Evolutionary conservation across 2,113 vertebrate species (phyloP), one percentile per base, ranked within the genome.

Genomic region (Delphinus delphis): DNA sequence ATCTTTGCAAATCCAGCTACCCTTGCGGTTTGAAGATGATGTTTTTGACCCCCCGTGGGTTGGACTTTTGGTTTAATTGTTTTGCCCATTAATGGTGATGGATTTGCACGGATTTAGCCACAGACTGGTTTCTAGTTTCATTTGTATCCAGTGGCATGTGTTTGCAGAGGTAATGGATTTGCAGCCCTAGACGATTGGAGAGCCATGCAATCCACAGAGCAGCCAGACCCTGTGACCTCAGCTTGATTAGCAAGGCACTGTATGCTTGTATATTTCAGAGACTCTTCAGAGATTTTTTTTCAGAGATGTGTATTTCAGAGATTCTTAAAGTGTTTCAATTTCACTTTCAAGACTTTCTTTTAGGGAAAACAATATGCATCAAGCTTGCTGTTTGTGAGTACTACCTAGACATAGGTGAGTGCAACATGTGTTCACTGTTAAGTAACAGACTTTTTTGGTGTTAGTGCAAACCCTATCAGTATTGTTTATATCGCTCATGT

Each of bases 111-210:
- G 87, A 77, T 80, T 95, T 93, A 96, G 70, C 74, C 60, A 77
- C 95, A 95, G n/a, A 67, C 60, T 92, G 83, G 80, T 95, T 96
- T 97, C 71, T 31, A 25, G 87, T 97, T 95, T 94, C 90, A 58
- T 83, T 96, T 97, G 83, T 84, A 60, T 96, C 95, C 70, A 76
- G 65, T 93, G 89, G 86, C 94, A 85, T 90, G 91, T 94, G 80
- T 96, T 97, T 97, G 92, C 92, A 62, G 80, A 90, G 74, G 95
- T 92, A 90, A 96, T 92, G 74, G 83, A 81, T 96, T 93, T 96
- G 68, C 26, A 90, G 96, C 91, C 2, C 0, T 47, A 68, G 76
- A 92, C 14, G n/a, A 67, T 31, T 96, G 84, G 70, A 87, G 76
- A 96, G 76, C 23, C 79, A 14, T 70, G 38, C 0, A 0, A 55